A percentile compares a stretch with the other conserved stretches of the same genome.
Evolutionary conservation across 2,797 vertebrate species (phyloP).

Genomic region (Gambusia yucatana): DNA sequence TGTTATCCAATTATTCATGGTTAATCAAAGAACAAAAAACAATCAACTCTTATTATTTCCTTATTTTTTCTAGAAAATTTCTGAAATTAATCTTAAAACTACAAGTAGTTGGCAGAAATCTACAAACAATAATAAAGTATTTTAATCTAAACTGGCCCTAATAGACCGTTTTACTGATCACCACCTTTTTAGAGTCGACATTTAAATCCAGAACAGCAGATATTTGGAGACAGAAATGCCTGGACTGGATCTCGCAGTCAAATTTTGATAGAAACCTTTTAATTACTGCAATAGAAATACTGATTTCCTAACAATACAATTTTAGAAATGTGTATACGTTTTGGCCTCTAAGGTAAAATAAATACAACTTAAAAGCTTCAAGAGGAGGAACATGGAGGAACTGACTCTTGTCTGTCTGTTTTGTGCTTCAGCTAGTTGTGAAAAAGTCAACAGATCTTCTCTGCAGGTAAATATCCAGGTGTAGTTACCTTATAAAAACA

Average conservation of each 20-base stretch:
- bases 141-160: no score
- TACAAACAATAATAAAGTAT: no score
- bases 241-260: neutral
- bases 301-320: neutral
- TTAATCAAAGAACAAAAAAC: no score
- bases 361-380: neutral
- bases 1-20: no score
- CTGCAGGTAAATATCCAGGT: conserved; percentile 39
- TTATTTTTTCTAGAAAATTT: no score
- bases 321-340: conserved; percentile 43
- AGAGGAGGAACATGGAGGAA: neutral
- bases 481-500: conserved; percentile 28
- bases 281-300: neutral
- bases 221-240: neutral
- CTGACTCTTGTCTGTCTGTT: neutral
- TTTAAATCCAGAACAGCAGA: neutral
- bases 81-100: no score
- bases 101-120: no score
- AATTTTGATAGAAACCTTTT: neutral
- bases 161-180: no score
- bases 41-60: no score
- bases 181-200: neutral
- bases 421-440: conserved; percentile 13
- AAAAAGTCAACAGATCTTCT: conserved; percentile 59
- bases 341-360: neutral